A percentile compares a stretch with the other conserved stretches of the same genome.
Conservation (phyloP, 2,113 vertebrate species). For the Etheostoma spectabile region DNA sequence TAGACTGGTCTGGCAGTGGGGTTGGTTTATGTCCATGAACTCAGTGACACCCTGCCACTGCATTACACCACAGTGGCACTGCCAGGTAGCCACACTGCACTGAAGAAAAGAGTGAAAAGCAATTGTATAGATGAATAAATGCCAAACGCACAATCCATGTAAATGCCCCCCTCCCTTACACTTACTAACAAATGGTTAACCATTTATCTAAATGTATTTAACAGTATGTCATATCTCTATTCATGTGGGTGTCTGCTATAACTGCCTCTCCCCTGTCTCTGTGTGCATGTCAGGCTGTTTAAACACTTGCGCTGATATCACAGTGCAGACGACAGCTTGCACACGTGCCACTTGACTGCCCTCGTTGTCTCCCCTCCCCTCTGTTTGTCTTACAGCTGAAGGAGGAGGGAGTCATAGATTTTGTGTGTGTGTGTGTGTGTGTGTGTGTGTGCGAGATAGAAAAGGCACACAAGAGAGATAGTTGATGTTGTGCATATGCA, state of each 20-base stretch:
- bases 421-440: constrained; percentile 18
- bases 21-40: constrained; percentile 80
- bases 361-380: constrained; percentile 59
- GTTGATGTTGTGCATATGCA: constrained; percentile 64
- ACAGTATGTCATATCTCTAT: constrained; percentile 21
- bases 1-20: constrained; percentile 73
- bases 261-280: constrained; percentile 32
- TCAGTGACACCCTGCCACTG: constrained; percentile 71
- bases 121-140: constrained; percentile 7
- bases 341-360: constrained; percentile 78
- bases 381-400: constrained; percentile 72
- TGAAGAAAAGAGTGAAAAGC: background rate
- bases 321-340: constrained; percentile 78
- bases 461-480: constrained; percentile 4
- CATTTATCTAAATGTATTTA: constrained; percentile 18
- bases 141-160: constrained; percentile 8
- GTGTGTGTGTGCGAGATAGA: background rate
- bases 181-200: background rate
- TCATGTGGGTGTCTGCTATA: constrained; percentile 11
- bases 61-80: constrained; percentile 71
- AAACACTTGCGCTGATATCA: constrained; percentile 72
- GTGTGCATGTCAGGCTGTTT: constrained; percentile 64
- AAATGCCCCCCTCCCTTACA: background rate
- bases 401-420: constrained; percentile 49
- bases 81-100: constrained; percentile 62